Percentiles rank a stretch among this genome's conserved stretches.
Evolutionary conservation across 2,888 invertebrate species (phyloP).

Genomic region (Cotesia congregata): DNA sequence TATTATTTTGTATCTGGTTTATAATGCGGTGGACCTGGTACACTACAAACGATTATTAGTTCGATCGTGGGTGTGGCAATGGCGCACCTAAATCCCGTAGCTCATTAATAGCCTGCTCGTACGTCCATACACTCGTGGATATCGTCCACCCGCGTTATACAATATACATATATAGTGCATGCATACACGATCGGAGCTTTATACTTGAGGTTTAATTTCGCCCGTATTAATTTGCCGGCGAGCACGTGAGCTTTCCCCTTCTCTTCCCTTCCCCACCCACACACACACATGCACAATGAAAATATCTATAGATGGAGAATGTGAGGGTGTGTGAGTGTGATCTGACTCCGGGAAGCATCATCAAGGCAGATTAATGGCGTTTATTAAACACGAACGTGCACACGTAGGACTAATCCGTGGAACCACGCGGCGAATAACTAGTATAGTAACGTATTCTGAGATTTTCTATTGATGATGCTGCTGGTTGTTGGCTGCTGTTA

Average conservation of each 20-base stretch:
- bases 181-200: constrained; percentile 54
- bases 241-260: constrained; percentile 40
- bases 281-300: neutral
- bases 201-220: constrained; percentile 67
- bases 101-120: constrained; percentile 55
- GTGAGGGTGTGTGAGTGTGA: constrained; percentile 15
- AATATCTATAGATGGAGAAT: constrained; percentile 12
- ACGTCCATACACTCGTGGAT: neutral
- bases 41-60: neutral
- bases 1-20: constrained; percentile 1
- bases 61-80: constrained; percentile 39
- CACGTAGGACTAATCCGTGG: constrained; percentile 22
- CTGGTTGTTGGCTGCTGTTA: constrained; percentile 1
- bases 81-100: constrained; percentile 52
- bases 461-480: constrained; percentile 33
- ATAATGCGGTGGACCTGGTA: neutral
- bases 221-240: constrained; percentile 67
- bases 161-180: neutral
- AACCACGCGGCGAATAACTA: constrained; percentile 11
- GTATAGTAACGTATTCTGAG: constrained; percentile 24
- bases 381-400: constrained; percentile 61
- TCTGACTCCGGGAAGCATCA: constrained; percentile 35
- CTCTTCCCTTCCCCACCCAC: too few species aligned
- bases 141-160: constrained; percentile 14
- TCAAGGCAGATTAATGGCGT: constrained; percentile 61